phyloP scores from a whole-genome alignment of 2,113 vertebrate species.

The Aplodontia rufa region DNA sequence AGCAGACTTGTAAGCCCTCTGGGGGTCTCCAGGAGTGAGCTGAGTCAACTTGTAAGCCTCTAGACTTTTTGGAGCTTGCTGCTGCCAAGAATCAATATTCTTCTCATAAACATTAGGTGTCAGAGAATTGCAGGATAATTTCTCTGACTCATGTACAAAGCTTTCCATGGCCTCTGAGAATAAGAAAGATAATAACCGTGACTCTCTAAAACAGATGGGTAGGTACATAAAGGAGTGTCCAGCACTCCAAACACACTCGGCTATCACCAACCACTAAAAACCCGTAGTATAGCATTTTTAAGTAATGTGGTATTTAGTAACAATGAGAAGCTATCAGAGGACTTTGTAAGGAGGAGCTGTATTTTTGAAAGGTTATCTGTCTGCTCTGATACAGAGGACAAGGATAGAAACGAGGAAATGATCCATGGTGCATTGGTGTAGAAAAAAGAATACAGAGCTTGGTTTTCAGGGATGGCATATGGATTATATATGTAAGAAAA shows the following conservation, averaged over 20 bases:
- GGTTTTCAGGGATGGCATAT: neutral
- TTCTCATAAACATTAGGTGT: neutral
- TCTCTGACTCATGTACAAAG: neutral
- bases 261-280: neutral
- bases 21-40: neutral
- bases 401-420: neutral
- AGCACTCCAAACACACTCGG: neutral
- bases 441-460: neutral
- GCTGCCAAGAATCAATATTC: neutral
- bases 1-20: neutral
- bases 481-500: neutral
- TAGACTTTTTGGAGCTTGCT: neutral
- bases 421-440: fast-evolving
- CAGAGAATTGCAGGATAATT: neutral
- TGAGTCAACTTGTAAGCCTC: neutral
- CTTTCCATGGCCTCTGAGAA: neutral
- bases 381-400: neutral
- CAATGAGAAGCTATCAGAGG: neutral
- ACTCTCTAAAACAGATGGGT: neutral
- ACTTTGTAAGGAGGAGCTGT: neutral
- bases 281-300: neutral
- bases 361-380: neutral
- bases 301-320: neutral
- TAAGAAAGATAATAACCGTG: neutral
- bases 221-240: neutral